Percentiles rank a stretch among this genome's conserved stretches.
Conservation (phyloP, 2,888 invertebrate genomes). For the Luperina nickerlii region DNA sequence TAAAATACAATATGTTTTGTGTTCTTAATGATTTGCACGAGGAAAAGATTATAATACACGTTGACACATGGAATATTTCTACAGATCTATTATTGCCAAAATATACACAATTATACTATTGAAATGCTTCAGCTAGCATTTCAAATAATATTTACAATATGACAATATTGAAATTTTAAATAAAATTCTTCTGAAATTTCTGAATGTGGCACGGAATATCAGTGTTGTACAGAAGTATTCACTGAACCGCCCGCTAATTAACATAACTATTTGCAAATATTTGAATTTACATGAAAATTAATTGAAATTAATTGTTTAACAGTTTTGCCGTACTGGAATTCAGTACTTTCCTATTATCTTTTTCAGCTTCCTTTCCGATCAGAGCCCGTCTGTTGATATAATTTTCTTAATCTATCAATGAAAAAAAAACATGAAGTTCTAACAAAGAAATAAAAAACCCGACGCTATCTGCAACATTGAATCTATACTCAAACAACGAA, state of each 20-base stretch:
- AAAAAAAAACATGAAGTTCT: not conserved
- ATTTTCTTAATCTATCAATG: not conserved
- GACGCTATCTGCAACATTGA: slow-evolving; percentile 15
- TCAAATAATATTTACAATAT: slow-evolving; percentile 32
- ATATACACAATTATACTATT: slow-evolving; percentile 55
- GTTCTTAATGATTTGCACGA: slow-evolving; percentile 62
- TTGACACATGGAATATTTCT: slow-evolving; percentile 41
- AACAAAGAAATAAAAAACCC: slow-evolving; percentile 1
- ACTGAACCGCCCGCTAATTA: slow-evolving; percentile 15
- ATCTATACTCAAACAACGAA: slow-evolving; percentile 32
- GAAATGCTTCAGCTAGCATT: slow-evolving; percentile 47
- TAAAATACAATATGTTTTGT: slow-evolving; percentile 50
- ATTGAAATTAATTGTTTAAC: slow-evolving; percentile 4
- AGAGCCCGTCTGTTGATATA: too few relatives aligned
- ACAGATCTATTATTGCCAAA: slow-evolving; percentile 59
- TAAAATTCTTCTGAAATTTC: slow-evolving; percentile 32
- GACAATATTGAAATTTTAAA: slow-evolving; percentile 34
- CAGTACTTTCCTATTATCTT: not conserved
- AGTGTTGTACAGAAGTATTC: slow-evolving; percentile 19
- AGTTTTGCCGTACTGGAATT: not conserved
- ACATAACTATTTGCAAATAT: slow-evolving; percentile 27
- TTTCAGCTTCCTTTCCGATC: not conserved
- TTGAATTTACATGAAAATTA: not conserved
- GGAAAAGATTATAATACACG: slow-evolving; percentile 65
- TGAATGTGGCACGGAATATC: slow-evolving; percentile 22